Evolutionary conservation across 2,888 invertebrate genomes (phyloP).

Genomic region (Heteromyza rotundicornis): DNA sequence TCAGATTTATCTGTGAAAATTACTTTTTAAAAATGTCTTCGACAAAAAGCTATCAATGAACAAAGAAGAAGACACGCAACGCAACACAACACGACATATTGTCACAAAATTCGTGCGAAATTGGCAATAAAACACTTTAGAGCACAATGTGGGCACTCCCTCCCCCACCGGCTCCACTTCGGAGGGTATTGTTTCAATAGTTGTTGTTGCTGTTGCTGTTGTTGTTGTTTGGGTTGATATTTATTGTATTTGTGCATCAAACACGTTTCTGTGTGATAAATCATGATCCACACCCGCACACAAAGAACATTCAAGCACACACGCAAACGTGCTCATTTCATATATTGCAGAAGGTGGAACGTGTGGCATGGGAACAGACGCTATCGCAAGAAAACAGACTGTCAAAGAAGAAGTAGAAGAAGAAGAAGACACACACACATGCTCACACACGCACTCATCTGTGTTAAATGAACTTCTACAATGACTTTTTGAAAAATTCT

Average conservation of each 20-base stretch:
- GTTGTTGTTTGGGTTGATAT: constrained; percentile 32
- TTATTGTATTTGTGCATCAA: constrained; percentile 41
- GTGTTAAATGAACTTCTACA: neutral
- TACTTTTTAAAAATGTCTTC: constrained; percentile 26
- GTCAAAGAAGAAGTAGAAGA: neutral
- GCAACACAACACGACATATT: no score
- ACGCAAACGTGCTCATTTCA: neutral
- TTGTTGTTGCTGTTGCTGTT: neutral
- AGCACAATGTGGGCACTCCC: neutral
- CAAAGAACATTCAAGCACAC: constrained; percentile 23
- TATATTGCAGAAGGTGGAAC: constrained; percentile 21
- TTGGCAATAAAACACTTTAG: constrained; percentile 3
- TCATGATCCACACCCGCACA: constrained; percentile 31
- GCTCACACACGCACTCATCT: no score
- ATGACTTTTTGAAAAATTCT: constrained; percentile 21
- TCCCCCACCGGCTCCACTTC: no score
- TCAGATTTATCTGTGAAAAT: constrained; percentile 29
- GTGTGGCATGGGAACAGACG: constrained; percentile 5
- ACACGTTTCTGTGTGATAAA: constrained; percentile 48
- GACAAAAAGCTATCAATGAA: neutral
- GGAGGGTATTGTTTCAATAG: neutral
- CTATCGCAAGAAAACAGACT: constrained; percentile 4
- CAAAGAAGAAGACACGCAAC: neutral
- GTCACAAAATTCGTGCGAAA: neutral
- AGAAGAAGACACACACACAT: no score